Base-by-base conservation (phyloP, 35 echinoderm and acorn worm genomes). In the Stichopus chloronotus region DNA sequence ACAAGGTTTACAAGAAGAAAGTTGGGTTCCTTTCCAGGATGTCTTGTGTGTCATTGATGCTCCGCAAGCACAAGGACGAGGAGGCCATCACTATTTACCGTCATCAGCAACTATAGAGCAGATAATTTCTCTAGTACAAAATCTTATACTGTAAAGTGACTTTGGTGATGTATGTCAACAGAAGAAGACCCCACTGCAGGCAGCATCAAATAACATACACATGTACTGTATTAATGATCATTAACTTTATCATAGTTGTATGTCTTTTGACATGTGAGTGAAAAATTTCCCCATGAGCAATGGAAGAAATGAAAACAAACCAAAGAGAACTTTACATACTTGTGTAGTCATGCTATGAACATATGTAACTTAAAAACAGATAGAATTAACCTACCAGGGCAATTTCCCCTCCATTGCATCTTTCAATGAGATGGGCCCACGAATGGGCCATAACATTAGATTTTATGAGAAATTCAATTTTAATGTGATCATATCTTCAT, bases 191-290 rank as follows among this genome's bases (percentile, higher is more conserved):
- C 1, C 65, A 71, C 65, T 71, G 65, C 65, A 71, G 65, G 65
- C 65, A 71, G 65, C 65, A 71, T 14, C 11, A 71, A 20, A 20
- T 12, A 20, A 71, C n/a, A 71, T 71, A 43, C 30, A 43, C 30
- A 43, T 43, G 30, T 43, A 43, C 30, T 43, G n/a, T n/a, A n/a
- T n/a, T n/a, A n/a, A n/a, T n/a, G n/a, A n/a, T n/a, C n/a, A n/a
- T n/a, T n/a, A n/a, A n/a, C n/a, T n/a, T n/a, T n/a, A n/a, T n/a
- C n/a, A n/a, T n/a, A n/a, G n/a, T n/a, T n/a, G n/a, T n/a, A n/a
- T n/a, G n/a, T n/a, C n/a, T n/a, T n/a, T n/a, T 71, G 65, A 71
- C 11, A 71, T 71, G 65, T 71, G 65, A 71, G 65, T 71, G 65
- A 71, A 71, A 43, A 71, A 71, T 71, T 71, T 1, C 65, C 0